phyloP scores from a whole-genome alignment of 92 coral and sea anemone species.

The Phenganax marumi region DNA sequence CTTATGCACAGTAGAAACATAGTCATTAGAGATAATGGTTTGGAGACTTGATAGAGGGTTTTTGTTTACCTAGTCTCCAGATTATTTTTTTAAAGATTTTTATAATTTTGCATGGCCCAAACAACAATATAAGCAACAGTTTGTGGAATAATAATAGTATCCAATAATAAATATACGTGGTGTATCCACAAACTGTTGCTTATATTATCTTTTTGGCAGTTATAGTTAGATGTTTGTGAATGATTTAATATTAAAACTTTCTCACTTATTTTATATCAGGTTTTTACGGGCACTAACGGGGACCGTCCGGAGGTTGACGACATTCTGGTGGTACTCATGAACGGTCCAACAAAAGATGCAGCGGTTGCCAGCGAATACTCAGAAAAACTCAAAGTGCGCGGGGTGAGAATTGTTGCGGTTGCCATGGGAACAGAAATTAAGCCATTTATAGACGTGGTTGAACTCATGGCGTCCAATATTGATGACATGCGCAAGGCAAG shows the following conservation, averaged over 20 bases:
- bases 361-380: slow-evolving; percentile 28
- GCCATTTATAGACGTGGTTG: slow-evolving; percentile 13
- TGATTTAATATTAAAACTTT: neutral
- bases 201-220: too few relatives aligned
- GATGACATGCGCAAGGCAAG: neutral
- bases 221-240: too few relatives aligned
- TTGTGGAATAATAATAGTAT: too few relatives aligned
- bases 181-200: too few relatives aligned
- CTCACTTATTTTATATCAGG: neutral
- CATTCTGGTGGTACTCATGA: slow-evolving; percentile 22
- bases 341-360: neutral
- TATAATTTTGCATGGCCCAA: too few relatives aligned
- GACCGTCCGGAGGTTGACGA: slow-evolving; percentile 32
- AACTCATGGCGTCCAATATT: slow-evolving; percentile 18
- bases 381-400: slow-evolving; percentile 25
- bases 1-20: too few relatives aligned
- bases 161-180: too few relatives aligned
- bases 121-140: too few relatives aligned
- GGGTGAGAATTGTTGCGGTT: slow-evolving; percentile 19
- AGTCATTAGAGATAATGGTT: too few relatives aligned
- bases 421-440: slow-evolving; percentile 9
- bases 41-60: too few relatives aligned
- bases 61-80: too few relatives aligned
- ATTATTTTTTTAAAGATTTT: too few relatives aligned
- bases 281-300: slow-evolving; percentile 32